These are phyloP conservation scores for Brachyptera risi DNA, from an alignment of 2,888 invertebrate species.

Conservation along the genomic window DNA sequence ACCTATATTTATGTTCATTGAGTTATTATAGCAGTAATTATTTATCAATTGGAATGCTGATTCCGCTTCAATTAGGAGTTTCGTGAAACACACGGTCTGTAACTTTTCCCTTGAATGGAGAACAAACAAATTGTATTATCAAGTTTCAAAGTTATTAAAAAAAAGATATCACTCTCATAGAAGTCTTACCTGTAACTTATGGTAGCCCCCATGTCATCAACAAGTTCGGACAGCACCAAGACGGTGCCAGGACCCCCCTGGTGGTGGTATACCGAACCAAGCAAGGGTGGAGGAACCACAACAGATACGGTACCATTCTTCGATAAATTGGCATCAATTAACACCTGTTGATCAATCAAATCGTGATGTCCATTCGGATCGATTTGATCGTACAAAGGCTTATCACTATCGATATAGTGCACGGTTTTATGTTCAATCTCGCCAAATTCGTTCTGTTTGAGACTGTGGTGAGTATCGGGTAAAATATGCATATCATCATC, in stretches of 20 bases:
- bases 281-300: conserved; percentile 38
- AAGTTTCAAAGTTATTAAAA: too few species aligned
- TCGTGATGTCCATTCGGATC: conserved; percentile 3
- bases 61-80: too few species aligned
- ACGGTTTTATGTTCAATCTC: conserved; percentile 4
- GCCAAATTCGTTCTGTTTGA: conserved; percentile 9
- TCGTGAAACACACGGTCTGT: too few species aligned
- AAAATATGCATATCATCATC: conserved; percentile 47
- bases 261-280: conserved; percentile 36
- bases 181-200: conserved; percentile 58
- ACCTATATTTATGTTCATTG: too few species aligned
- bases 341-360: not conserved
- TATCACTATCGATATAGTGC: not conserved
- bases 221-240: conserved; percentile 66
- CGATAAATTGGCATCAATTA: conserved; percentile 37
- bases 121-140: too few species aligned
- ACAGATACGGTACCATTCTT: conserved; percentile 43
- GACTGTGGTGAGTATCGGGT: not conserved
- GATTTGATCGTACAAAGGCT: conserved; percentile 10
- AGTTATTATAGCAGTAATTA: too few species aligned
- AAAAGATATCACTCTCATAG: too few species aligned
- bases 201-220: conserved; percentile 66
- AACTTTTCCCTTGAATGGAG: too few species aligned
- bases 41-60: too few species aligned
- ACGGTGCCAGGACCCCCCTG: conserved; percentile 50